Percentiles rank a stretch among this genome's conserved stretches.
These are phyloP conservation scores for Raja brachyura DNA, from an alignment of 2,113 vertebrate genomes.

Conservation along the genomic window DNA sequence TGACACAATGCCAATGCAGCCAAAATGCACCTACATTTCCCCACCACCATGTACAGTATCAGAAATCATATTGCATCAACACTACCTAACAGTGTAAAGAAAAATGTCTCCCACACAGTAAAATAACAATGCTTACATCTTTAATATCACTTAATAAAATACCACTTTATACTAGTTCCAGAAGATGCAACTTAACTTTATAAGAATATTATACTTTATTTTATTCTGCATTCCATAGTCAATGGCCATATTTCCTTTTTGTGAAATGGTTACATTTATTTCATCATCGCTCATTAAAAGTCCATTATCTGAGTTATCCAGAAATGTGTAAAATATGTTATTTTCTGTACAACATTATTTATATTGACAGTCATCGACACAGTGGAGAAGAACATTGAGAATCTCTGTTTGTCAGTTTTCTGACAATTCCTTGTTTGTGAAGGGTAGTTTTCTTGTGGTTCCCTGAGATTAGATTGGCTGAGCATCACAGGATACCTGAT, in stretches of 20 bases:
- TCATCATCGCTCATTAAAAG: background rate
- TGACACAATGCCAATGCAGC: background rate
- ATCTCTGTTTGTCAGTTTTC: background rate
- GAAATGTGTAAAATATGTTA: background rate
- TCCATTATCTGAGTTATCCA: background rate
- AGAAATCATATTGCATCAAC: background rate
- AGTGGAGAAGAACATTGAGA: background rate
- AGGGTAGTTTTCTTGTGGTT: background rate
- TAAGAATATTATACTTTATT: background rate
- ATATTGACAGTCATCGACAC: background rate
- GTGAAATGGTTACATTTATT: background rate
- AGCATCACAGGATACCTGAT: background rate
- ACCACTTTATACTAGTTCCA: background rate
- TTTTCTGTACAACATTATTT: background rate
- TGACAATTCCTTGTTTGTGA: background rate
- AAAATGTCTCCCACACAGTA: background rate
- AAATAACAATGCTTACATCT: background rate
- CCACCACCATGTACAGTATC: background rate
- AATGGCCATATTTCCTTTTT: background rate
- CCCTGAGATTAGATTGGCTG: background rate
- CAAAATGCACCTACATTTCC: background rate
- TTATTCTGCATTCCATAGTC: background rate
- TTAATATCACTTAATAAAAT: too few relatives aligned
- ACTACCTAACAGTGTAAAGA: background rate
- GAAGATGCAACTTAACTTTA: background rate